phyloP scores from a whole-genome alignment of 1,140 invertebrate species.

The Sitobion miscanthi region DNA sequence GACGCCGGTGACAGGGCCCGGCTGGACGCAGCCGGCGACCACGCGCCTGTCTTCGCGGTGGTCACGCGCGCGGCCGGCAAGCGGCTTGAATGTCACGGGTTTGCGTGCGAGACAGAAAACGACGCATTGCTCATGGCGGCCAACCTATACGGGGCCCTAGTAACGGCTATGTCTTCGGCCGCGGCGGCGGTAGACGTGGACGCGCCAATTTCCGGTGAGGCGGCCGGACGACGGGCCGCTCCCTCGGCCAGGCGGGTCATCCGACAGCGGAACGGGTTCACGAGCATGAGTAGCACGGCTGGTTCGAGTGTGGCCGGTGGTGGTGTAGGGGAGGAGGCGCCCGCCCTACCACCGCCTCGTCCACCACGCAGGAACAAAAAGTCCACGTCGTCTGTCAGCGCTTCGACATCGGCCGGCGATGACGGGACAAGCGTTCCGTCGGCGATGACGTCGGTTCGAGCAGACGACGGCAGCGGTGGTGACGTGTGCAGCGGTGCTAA shows the following conservation, averaged over 20 bases:
- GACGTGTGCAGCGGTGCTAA: constrained; percentile 31
- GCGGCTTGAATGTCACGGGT: constrained; percentile 87
- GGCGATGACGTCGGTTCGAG: not conserved
- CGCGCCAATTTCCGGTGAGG: constrained; percentile 61
- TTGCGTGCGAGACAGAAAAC: constrained; percentile 84
- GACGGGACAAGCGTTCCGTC: not conserved
- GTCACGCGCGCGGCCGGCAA: constrained; percentile 76
- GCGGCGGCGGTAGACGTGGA: not conserved
- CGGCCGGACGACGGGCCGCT: not conserved
- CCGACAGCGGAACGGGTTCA: constrained; percentile 26
- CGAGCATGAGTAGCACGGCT: constrained; percentile 47
- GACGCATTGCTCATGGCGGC: constrained; percentile 89
- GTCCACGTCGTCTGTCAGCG: not conserved
- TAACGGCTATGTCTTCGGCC: constrained; percentile 71
- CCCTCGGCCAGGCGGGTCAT: not conserved
- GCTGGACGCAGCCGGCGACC: constrained; percentile 64
- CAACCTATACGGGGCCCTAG: constrained; percentile 83
- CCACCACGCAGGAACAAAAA: constrained; percentile 37
- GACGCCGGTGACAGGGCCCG: constrained; percentile 58
- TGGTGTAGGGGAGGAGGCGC: not conserved
- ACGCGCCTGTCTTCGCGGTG: constrained; percentile 88
- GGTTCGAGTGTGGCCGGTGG: not conserved
- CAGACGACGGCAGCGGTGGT: not conserved
- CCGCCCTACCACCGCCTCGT: not conserved
- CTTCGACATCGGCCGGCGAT: not conserved